Base-by-base conservation (phyloP, 30 jellyfish, hydroid and myxozoan genomes). In the Sanderia malayensis region DNA sequence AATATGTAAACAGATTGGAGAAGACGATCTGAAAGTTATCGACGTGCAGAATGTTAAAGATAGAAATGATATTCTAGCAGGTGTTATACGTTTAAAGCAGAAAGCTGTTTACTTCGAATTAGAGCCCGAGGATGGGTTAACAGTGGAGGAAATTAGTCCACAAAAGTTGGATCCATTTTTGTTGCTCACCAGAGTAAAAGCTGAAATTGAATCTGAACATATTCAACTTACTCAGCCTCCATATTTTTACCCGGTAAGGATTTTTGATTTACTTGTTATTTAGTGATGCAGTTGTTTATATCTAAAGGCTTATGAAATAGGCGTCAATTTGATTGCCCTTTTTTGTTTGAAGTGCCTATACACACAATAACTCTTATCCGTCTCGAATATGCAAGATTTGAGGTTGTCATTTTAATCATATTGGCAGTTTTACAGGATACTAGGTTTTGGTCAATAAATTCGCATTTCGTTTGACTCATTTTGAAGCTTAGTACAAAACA, bases 211-310 rank as follows among this genome's bases (percentile, higher is more conserved):
- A 52, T 34, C 53, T 17, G 75, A 52, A 7, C 82, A 90, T 55
- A 63, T 78, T n/a, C 94, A 90, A 31, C 83, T 90, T 15, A 90
- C 89, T 34, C 96, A 76, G 75, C 98, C 98, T 15, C 98, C 98
- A 25, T 90, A 76, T 63, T 90, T 73, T 69, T 70, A 69, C 64
- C 95, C 95, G 33, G 98, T 90, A 70, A 76, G 95, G 18, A 2
- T 49, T n/a, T n/a, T n/a, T n/a, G n/a, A n/a, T n/a, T n/a, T n/a
- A n/a, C n/a, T n/a, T n/a, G n/a, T n/a, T n/a, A n/a, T n/a, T n/a
- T n/a, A n/a, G n/a, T n/a, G n/a, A n/a, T n/a, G n/a, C n/a, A n/a
- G n/a, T n/a, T n/a, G n/a, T n/a, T n/a, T n/a, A n/a, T n/a, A n/a
- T n/a, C n/a, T n/a, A n/a, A n/a, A n/a, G n/a, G n/a, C n/a, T n/a